Evolutionary conservation across 2,797 vertebrate species (phyloP).

Genomic region (Varecia variegata): DNA sequence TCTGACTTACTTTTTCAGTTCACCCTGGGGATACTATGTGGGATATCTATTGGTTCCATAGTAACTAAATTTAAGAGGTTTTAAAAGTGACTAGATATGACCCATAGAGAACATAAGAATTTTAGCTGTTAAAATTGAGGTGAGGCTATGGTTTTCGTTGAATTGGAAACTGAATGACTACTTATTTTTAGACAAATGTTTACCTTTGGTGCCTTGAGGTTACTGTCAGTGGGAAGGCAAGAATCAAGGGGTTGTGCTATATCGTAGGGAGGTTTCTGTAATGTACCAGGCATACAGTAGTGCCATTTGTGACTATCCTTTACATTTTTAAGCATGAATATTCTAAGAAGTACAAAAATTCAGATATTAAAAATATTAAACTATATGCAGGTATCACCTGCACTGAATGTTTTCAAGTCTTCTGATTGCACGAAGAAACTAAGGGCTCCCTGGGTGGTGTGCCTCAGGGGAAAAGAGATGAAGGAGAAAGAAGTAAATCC

Average conservation of each 20-base stretch:
- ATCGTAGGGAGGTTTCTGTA: neutral
- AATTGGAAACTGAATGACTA: slow-evolving; percentile 72
- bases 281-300: neutral
- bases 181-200: slow-evolving; percentile 52
- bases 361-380: neutral
- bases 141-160: slow-evolving; percentile 44
- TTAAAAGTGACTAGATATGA: slow-evolving; percentile 49
- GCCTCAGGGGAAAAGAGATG: neutral
- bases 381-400: neutral
- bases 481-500: neutral
- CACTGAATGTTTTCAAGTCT: neutral
- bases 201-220: slow-evolving; percentile 54
- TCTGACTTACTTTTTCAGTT: slow-evolving; percentile 39
- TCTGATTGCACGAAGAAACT: neutral
- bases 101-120: slow-evolving; percentile 44
- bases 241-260: neutral
- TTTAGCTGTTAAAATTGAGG: slow-evolving; percentile 71
- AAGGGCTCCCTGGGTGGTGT: fast-evolving
- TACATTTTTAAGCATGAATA: neutral
- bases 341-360: neutral
- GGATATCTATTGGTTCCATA: slow-evolving; percentile 54
- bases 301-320: neutral
- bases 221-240: slow-evolving; percentile 49
- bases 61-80: slow-evolving; percentile 50
- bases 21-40: neutral